Percentiles rank a stretch among this genome's conserved stretches.
These are phyloP conservation scores for Criorhina ranunculi DNA, from an alignment of 2,888 invertebrate genomes.

Conservation along the genomic window DNA sequence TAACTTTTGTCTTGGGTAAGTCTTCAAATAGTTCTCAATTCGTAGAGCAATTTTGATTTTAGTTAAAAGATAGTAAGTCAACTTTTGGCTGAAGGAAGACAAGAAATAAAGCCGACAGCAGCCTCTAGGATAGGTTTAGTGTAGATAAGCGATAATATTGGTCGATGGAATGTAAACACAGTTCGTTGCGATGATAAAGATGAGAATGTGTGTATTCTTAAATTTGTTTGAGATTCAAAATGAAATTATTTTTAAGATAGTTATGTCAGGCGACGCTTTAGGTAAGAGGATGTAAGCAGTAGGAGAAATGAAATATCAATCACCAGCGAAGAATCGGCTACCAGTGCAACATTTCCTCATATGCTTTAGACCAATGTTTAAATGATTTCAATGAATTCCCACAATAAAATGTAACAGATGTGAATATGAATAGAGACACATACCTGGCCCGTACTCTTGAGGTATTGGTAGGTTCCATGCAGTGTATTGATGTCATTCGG, in stretches of 20 bases:
- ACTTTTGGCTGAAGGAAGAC: background rate
- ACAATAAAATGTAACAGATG: slow-evolving; percentile 75
- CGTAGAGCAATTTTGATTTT: slow-evolving; percentile 44
- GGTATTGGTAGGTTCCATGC: slow-evolving; percentile 85
- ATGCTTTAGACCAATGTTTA: slow-evolving; percentile 70
- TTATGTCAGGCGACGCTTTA: slow-evolving; percentile 26
- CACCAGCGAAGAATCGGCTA: slow-evolving; percentile 80
- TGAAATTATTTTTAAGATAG: slow-evolving; percentile 35
- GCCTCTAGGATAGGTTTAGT: slow-evolving; percentile 38
- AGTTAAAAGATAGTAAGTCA: slow-evolving; percentile 19
- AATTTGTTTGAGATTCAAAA: background rate
- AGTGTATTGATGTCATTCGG: slow-evolving; percentile 81
- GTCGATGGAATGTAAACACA: slow-evolving; percentile 20
- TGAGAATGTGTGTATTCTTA: background rate
- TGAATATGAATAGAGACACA: slow-evolving; percentile 78
- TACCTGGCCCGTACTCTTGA: slow-evolving; percentile 88
- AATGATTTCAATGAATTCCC: slow-evolving; percentile 71
- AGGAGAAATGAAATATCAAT: slow-evolving; percentile 81
- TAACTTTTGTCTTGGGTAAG: slow-evolving; percentile 1
- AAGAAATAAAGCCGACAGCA: slow-evolving; percentile 5
- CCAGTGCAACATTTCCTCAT: slow-evolving; percentile 80
- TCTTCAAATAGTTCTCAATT: slow-evolving; percentile 48
- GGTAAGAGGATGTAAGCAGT: slow-evolving; percentile 49
- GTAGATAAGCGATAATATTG: slow-evolving; percentile 46
- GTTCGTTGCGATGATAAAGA: slow-evolving; percentile 16